These are phyloP conservation scores for Papilio polytes DNA, from an alignment of 1,140 invertebrate species.

Conservation along the genomic window DNA sequence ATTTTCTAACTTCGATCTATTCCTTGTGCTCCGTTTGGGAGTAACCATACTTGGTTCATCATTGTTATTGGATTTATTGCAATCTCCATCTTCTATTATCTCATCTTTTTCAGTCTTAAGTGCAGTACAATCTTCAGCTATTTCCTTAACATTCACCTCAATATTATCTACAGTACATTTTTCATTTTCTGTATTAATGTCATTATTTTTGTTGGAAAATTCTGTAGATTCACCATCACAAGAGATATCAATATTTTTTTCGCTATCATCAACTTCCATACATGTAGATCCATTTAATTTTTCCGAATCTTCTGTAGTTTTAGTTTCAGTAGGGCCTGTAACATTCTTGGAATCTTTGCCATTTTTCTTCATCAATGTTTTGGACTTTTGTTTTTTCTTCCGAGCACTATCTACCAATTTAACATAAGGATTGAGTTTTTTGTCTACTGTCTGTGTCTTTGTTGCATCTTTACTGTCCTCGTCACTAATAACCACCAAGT, in stretches of 20 bases:
- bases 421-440: constrained; percentile 66
- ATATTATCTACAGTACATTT: not conserved
- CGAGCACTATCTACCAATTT: constrained; percentile 71
- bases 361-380: constrained; percentile 59
- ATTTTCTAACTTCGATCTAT: constrained; percentile 14
- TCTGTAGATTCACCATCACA: not conserved
- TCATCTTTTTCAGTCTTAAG: constrained; percentile 18
- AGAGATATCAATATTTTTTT: constrained; percentile 12
- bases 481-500: constrained; percentile 71
- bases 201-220: not conserved
- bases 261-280: constrained; percentile 55
- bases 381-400: constrained; percentile 74
- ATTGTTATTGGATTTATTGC: not conserved
- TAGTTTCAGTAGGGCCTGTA: constrained; percentile 21
- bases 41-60: constrained; percentile 4
- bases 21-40: constrained; percentile 18
- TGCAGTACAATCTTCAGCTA: not conserved
- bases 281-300: constrained; percentile 42
- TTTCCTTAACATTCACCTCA: not conserved
- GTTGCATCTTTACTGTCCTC: constrained; percentile 64
- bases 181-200: constrained; percentile 7
- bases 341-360: constrained; percentile 47
- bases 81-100: not conserved
- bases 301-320: constrained; percentile 12
- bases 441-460: constrained; percentile 47